Percentiles rank a stretch among this genome's conserved stretches.
These are phyloP conservation scores for Cryptoblepharus egeriae DNA, from an alignment of 2,797 vertebrate genomes.

Conservation along the genomic window DNA sequence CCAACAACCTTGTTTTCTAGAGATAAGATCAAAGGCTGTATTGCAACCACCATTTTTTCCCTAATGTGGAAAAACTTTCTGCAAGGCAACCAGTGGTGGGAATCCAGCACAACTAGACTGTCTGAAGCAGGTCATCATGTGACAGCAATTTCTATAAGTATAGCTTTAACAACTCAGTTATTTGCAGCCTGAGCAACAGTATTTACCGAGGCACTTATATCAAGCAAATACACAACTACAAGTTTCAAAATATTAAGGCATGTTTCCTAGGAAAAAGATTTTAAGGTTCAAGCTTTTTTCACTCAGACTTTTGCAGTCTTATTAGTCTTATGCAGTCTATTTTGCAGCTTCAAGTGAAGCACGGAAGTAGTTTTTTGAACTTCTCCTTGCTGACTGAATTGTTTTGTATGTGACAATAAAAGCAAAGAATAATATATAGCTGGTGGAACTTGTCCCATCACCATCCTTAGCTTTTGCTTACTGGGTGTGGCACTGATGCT, in stretches of 20 bases:
- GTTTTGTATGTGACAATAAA: not conserved
- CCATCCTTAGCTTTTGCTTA: not conserved
- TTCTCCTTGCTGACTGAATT: not conserved
- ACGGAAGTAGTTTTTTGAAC: not conserved
- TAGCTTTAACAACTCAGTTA: not conserved
- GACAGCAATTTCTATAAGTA: not conserved
- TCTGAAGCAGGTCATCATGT: not conserved
- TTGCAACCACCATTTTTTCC: not conserved
- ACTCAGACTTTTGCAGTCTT: not conserved
- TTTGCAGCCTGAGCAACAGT: not conserved
- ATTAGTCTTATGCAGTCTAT: not conserved
- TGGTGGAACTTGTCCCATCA: not conserved
- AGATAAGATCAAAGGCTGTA: conserved; percentile 33
- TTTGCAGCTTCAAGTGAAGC: not conserved
- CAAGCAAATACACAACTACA: not conserved
- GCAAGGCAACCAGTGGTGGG: not conserved
- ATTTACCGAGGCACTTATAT: not conserved
- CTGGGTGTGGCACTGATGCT: not conserved
- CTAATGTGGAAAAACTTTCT: conserved; percentile 13
- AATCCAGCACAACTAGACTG: conserved; percentile 12
- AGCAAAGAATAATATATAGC: not conserved
- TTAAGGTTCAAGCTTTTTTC: not conserved
- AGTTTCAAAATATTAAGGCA: not conserved
- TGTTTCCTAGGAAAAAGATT: not conserved
- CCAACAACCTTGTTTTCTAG: not conserved